Evolutionary conservation across 2,888 invertebrate genomes (phyloP), one percentile per base, ranked within the genome.

Genomic region (Acronicta leporina): DNA sequence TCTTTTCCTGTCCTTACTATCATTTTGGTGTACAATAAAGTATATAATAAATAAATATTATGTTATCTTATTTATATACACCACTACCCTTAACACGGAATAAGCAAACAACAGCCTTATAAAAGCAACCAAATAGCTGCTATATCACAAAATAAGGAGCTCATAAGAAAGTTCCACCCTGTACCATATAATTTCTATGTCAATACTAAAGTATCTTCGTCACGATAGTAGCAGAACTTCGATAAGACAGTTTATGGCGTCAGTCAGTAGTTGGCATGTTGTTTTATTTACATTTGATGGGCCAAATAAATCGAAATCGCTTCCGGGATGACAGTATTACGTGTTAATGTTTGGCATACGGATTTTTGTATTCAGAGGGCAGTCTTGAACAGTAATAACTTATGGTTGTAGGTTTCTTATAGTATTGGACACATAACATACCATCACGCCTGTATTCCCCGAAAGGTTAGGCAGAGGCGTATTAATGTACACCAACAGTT

Each of bases 231-330:
- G 33, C 54, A 33, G 10, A 63, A 75, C 35, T 77, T 75, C 67
- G 64, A 70, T 77, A 66, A 52, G 56, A 14, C 42, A 41, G 56
- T 70, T 75, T 75, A 75, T 74, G 49, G 49, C 43, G 25, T 59
- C 51, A 63, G 43, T 33, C 54, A 61, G 46, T 44, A 57, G 63
- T 51, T 50, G 50, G 47, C 43, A 52, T 59, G 73, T 57, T 60
- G 63, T 76, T 73, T 73, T 64, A 64, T 76, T 63, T 48, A 53
- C 61, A 55, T 73, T 76, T 77, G 44, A 73, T 73, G 73, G 63
- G 25, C 11, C 10, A 45, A 62, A 75, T 73, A 73, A 67, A 76
- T 68, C 52, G 67, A 45, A 73, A 73, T 56, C 43, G 55, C 15
- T 73, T 59, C 60, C 53, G 53, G 52, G 33, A 58, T 56, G 53